These are phyloP conservation scores for Pimephales promelas DNA, from an alignment of 2,113 vertebrate species.

Conservation along the genomic window DNA sequence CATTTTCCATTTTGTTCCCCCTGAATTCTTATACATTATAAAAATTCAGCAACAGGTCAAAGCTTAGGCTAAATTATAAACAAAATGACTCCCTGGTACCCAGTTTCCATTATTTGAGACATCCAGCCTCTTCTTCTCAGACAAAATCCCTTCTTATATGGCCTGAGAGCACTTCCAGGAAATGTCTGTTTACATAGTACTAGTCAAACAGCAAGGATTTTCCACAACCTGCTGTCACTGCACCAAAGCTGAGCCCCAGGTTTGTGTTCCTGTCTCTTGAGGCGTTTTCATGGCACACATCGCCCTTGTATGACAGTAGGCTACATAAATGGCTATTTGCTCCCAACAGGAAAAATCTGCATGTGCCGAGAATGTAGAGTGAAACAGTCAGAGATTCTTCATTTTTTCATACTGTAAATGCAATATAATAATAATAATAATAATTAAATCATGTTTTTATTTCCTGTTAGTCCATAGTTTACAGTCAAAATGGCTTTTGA, in stretches of 20 bases:
- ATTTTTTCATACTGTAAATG: neutral
- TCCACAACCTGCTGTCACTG: slow-evolving; percentile 39
- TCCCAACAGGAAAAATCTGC: neutral
- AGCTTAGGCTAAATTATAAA: neutral
- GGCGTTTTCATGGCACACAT: slow-evolving; percentile 18
- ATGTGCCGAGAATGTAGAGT: neutral
- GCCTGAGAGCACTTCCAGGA: slow-evolving; percentile 31
- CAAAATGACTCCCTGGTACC: neutral
- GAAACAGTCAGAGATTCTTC: neutral
- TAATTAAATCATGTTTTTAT: too few relatives aligned
- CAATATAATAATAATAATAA: too few relatives aligned
- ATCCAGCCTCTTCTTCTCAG: neutral
- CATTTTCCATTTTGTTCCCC: neutral
- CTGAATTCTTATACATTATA: neutral
- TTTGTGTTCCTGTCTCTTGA: slow-evolving; percentile 27
- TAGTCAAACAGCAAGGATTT: slow-evolving; percentile 38
- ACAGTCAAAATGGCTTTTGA: too few relatives aligned
- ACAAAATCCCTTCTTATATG: neutral
- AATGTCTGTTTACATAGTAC: slow-evolving; percentile 43
- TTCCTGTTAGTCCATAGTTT: too few relatives aligned
- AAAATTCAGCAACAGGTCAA: neutral
- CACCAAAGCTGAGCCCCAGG: slow-evolving; percentile 21
- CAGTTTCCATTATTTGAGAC: neutral
- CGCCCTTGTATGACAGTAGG: neutral
- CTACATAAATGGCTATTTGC: slow-evolving; percentile 12